Percentiles rank a stretch among this genome's conserved stretches.
Conservation (phyloP, 2,888 invertebrate genomes). For the Bimastos eiseni region DNA sequence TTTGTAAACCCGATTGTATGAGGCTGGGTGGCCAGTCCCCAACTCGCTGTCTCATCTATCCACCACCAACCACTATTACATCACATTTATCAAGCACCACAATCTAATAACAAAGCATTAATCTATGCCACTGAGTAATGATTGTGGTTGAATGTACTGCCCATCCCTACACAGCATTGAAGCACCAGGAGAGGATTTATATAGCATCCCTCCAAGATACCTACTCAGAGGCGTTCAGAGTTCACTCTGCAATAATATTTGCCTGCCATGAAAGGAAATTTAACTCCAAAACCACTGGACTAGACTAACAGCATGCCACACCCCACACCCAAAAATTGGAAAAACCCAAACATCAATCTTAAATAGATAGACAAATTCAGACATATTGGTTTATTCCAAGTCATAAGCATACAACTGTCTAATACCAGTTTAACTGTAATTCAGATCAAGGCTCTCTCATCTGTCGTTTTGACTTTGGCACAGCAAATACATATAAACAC, state of each 20-base stretch:
- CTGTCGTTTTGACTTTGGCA: background rate
- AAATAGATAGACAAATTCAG: background rate
- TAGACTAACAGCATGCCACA: background rate
- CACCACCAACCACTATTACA: background rate
- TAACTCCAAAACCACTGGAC: background rate
- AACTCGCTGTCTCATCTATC: background rate
- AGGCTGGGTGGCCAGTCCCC: background rate
- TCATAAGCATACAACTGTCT: background rate
- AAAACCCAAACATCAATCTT: background rate
- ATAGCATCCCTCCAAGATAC: too few relatives aligned
- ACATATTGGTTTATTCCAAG: background rate
- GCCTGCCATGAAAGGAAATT: background rate
- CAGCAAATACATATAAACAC: background rate
- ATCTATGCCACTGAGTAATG: too few relatives aligned
- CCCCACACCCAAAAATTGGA: background rate
- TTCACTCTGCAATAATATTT: background rate
- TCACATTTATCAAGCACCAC: too few relatives aligned
- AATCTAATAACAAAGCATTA: too few relatives aligned
- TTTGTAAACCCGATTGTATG: background rate
- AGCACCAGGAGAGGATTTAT: background rate
- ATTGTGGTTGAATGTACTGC: too few relatives aligned
- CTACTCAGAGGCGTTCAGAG: too few relatives aligned
- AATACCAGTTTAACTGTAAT: background rate
- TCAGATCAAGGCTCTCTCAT: background rate
- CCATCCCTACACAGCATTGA: too few relatives aligned